Evolutionary conservation across 2,797 vertebrate species (phyloP).

Genomic region (Ptychobarbus kaznakovi): DNA sequence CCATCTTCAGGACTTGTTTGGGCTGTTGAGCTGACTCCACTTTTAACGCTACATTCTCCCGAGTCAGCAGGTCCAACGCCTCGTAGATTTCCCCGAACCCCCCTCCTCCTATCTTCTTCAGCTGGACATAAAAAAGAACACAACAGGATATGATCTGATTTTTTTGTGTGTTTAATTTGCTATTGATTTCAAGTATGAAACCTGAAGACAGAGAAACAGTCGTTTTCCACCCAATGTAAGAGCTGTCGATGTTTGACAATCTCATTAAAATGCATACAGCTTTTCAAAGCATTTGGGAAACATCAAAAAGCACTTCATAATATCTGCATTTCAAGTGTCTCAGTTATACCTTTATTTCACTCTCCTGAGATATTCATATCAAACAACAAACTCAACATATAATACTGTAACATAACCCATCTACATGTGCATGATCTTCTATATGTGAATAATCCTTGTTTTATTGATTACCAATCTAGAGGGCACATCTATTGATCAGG

Average conservation of each 20-base stretch:
- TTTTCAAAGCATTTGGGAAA: background rate
- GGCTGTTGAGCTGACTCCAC: constrained; percentile 98
- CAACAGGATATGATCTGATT: background rate
- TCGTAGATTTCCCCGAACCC: constrained; percentile 98
- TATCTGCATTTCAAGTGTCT: background rate
- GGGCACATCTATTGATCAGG: constrained; percentile 9
- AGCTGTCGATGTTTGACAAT: background rate
- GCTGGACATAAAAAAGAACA: constrained; percentile 70
- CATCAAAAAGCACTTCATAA: background rate
- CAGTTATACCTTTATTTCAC: background rate
- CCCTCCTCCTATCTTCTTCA: constrained; percentile 97
- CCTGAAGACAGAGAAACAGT: background rate
- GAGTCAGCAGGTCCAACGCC: constrained; percentile 93
- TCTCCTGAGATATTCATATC: background rate
- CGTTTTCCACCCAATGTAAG: background rate
- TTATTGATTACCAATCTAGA: constrained; percentile 18
- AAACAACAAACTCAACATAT: constrained; percentile 12
- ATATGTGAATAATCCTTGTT: constrained; percentile 17
- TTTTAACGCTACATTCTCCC: constrained; percentile 96
- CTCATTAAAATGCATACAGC: background rate
- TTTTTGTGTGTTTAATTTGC: background rate
- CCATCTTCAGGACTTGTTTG: constrained; percentile 99
- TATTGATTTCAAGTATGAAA: constrained; percentile 2
- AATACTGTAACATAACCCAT: constrained; percentile 6
- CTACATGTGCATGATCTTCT: background rate